Evolutionary conservation across 1,140 invertebrate species (phyloP), one percentile per base, ranked within the genome.

Genomic region (Alviniconcha marisindica): DNA sequence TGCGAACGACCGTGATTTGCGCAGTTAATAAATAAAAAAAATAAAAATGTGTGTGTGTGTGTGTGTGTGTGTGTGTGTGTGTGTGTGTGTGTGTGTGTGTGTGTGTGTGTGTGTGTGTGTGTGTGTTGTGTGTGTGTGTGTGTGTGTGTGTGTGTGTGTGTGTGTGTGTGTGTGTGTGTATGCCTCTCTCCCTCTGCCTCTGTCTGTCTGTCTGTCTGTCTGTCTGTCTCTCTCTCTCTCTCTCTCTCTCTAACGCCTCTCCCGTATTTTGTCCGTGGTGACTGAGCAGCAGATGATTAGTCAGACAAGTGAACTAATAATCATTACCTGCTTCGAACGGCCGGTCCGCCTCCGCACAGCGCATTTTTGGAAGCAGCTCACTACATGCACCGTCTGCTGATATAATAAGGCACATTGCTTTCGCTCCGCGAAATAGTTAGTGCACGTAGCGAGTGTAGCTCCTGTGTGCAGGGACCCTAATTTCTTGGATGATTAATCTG

Each of bases 1-100:
- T n/a, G n/a, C n/a, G n/a, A n/a, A n/a, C n/a, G n/a, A n/a, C n/a
- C n/a, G n/a, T n/a, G n/a, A n/a, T n/a, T n/a, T n/a, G n/a, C n/a
- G n/a, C n/a, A n/a, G n/a, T n/a, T n/a, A n/a, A n/a, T n/a, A n/a
- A n/a, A n/a, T n/a, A n/a, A n/a, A n/a, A n/a, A n/a, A n/a, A n/a
- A n/a, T n/a, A n/a, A n/a, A n/a, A n/a, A n/a, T 60, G 56, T 60
- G 56, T 60, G 56, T 60, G 56, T 60, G 56, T 60, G 56, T 60
- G 56, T 60, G 56, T 60, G 56, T 60, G 56, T 60, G 56, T 60
- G 56, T 60, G 56, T 60, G 56, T 60, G 56, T 60, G 56, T 60
- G 56, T 4, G 56, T 2, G 56, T 4, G 56, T 24, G 56, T 4
- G 56, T 24, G 56, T 4, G 56, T 24, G 4, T 4, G 56, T 4